A percentile compares a stretch with the other conserved stretches of the same genome.
Evolutionary conservation across 2,113 vertebrate genomes (phyloP).

Genomic region (Isurus oxyrinchus): DNA sequence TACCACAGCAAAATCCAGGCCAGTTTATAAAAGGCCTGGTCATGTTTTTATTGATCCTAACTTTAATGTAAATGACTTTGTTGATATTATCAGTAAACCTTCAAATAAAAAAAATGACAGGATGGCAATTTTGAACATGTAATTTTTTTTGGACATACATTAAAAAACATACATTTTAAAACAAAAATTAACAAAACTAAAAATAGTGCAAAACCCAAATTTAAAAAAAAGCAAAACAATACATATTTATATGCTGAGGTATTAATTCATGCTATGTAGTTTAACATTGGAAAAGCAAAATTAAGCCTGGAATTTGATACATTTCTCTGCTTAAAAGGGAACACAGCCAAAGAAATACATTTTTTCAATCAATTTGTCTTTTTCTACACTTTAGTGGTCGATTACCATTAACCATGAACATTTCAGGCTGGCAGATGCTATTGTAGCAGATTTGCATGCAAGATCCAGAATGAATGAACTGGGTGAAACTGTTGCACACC

Average conservation of each 20-base stretch:
- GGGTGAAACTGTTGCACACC: neutral
- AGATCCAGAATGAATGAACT: neutral
- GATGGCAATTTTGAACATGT: conserved; percentile 44
- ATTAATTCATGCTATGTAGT: conserved; percentile 37
- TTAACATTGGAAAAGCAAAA: conserved; percentile 30
- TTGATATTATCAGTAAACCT: neutral
- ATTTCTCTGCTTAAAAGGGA: neutral
- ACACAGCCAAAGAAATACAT: neutral
- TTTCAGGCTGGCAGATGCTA: neutral
- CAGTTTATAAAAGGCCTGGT: neutral
- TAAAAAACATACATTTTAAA: conserved; percentile 44
- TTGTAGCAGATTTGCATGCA: conserved; percentile 16
- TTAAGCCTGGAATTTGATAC: conserved; percentile 19
- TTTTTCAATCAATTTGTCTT: neutral
- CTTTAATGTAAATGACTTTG: neutral
- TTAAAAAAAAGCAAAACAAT: conserved; percentile 33
- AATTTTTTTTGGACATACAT: conserved; percentile 44
- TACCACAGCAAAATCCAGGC: neutral
- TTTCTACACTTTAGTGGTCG: neutral
- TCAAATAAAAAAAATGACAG: conserved; percentile 40
- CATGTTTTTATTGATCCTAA: neutral
- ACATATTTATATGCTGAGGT: conserved; percentile 34
- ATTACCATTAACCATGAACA: neutral
- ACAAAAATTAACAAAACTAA: conserved; percentile 41
- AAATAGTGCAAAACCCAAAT: conserved; percentile 15